phyloP scores from a whole-genome alignment of 1,140 invertebrate genomes.

The Harlomillsia oculata region DNA sequence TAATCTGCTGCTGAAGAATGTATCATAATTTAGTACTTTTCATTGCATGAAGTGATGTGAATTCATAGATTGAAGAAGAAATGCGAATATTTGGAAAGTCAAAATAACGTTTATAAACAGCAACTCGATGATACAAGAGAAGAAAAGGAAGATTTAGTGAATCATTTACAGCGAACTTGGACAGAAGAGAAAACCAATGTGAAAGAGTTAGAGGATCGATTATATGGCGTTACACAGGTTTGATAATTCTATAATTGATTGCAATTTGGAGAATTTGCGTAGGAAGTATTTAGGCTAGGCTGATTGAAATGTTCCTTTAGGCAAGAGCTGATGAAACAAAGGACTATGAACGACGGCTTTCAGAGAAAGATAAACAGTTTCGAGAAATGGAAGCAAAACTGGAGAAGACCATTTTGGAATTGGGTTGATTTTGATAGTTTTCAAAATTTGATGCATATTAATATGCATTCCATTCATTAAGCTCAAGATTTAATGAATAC shows the following conservation, averaged over 20 bases:
- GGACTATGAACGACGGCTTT: constrained; percentile 14
- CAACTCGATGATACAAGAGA: constrained; percentile 27
- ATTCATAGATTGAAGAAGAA: constrained; percentile 31
- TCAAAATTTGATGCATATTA: not conserved
- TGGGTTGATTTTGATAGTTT: constrained; percentile 10
- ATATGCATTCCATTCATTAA: no score
- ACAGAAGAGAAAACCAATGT: constrained; percentile 27
- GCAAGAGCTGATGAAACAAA: constrained; percentile 18
- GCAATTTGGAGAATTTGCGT: no score
- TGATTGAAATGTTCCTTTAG: constrained; percentile 4
- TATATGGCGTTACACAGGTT: constrained; percentile 26
- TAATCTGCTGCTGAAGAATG: no score
- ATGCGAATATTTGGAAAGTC: constrained; percentile 30
- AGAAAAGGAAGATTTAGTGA: constrained; percentile 32
- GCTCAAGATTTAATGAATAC: not conserved
- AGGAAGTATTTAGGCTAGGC: not conserved
- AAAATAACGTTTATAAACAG: constrained; percentile 30
- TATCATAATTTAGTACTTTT: no score
- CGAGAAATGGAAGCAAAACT: constrained; percentile 24
- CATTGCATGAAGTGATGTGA: no score
- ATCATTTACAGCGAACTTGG: constrained; percentile 22
- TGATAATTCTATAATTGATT: not conserved
- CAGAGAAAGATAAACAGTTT: constrained; percentile 26
- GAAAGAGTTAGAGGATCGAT: constrained; percentile 30
- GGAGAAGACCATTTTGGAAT: constrained; percentile 25